These are phyloP conservation scores for Pempheris klunzingeri DNA, from an alignment of 2,797 vertebrate genomes.

Conservation along the genomic window DNA sequence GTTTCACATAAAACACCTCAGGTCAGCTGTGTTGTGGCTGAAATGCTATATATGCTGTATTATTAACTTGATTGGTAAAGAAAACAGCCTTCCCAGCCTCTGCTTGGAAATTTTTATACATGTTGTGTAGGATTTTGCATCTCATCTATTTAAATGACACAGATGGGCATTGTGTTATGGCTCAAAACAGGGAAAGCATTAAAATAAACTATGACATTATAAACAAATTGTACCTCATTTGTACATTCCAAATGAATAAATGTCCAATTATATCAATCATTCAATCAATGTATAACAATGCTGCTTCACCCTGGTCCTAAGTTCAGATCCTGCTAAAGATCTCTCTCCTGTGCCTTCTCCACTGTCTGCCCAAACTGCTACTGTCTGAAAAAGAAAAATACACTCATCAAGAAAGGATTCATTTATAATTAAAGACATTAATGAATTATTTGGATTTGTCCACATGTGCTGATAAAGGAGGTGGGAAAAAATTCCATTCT, in stretches of 20 bases:
- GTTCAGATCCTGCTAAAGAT: not conserved
- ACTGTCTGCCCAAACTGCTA: not conserved
- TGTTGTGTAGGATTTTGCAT: not conserved
- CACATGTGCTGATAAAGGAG: constrained; percentile 13
- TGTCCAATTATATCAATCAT: not conserved
- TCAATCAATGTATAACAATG: constrained; percentile 3
- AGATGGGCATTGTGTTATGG: not conserved
- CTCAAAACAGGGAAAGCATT: not conserved
- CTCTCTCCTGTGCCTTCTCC: not conserved
- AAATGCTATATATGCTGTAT: not conserved
- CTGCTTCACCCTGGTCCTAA: not conserved
- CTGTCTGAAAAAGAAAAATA: constrained; percentile 16
- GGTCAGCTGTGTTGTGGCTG: not conserved
- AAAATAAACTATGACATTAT: too few species aligned
- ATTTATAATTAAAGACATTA: constrained; percentile 43
- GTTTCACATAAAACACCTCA: not conserved
- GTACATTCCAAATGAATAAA: not conserved
- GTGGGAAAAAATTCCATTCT: not conserved
- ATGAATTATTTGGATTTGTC: constrained; percentile 42
- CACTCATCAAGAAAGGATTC: constrained; percentile 17
- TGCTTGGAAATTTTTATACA: not conserved
- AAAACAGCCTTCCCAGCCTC: too few species aligned
- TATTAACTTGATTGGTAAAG: not conserved
- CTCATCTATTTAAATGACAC: not conserved
- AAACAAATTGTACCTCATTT: not conserved